These are phyloP conservation scores for Geococcyx californianus DNA, from an alignment of 2,113 vertebrate genomes.

Conservation along the genomic window DNA sequence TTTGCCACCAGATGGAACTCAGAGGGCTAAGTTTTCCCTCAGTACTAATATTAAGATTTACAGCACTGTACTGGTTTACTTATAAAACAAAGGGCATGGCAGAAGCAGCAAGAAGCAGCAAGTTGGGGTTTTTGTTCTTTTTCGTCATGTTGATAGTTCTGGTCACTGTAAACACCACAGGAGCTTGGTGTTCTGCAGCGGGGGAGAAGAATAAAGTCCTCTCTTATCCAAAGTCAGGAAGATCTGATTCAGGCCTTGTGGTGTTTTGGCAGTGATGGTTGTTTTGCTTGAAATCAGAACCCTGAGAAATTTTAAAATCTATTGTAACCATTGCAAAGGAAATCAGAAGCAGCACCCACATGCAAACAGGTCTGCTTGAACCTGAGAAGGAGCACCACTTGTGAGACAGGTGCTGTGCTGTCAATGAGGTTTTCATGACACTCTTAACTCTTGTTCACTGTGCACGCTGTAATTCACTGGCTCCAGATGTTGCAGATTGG, in stretches of 20 bases:
- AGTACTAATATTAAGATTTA: neutral
- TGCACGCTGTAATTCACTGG: neutral
- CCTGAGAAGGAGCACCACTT: neutral
- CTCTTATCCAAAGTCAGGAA: neutral
- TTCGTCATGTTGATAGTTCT: neutral
- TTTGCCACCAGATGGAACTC: neutral
- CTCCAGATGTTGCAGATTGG: neutral
- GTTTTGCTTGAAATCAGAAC: neutral
- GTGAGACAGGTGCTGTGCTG: neutral
- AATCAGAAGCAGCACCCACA: neutral
- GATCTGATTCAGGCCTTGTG: neutral
- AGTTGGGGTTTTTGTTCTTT: neutral
- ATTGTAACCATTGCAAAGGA: neutral
- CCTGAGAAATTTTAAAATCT: neutral
- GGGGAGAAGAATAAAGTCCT: neutral
- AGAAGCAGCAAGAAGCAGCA: neutral
- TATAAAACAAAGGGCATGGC: neutral
- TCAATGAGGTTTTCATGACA: neutral
- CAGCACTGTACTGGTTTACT: constrained; percentile 15
- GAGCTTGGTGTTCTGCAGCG: neutral
- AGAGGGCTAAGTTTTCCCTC: neutral
- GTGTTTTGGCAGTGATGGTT: neutral
- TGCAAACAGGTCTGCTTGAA: neutral
- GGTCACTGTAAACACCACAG: neutral
- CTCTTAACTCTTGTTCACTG: neutral